phyloP scores from a whole-genome alignment of 2,888 invertebrate genomes.

The Prenolepis imparis region DNA sequence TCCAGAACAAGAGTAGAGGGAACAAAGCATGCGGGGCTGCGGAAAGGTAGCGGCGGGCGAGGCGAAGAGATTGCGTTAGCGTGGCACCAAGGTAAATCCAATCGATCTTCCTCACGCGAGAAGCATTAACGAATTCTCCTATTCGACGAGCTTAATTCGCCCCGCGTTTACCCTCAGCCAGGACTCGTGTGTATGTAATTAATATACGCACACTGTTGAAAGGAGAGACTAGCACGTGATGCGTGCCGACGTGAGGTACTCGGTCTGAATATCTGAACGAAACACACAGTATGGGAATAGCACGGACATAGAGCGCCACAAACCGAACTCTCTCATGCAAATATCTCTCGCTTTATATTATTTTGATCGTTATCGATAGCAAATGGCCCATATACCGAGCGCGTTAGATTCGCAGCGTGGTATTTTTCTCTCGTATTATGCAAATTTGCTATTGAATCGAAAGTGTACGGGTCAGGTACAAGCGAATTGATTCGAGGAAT shows the following conservation, averaged over 20 bases:
- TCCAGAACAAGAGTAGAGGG: conserved; percentile 70
- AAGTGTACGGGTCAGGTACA: conserved; percentile 54
- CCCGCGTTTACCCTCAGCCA: conserved; percentile 48
- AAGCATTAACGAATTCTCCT: conserved; percentile 73
- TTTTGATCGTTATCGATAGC: conserved; percentile 17
- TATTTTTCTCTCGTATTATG: conserved; percentile 62
- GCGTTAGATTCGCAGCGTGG: conserved; percentile 15
- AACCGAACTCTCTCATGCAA: not conserved
- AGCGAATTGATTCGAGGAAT: conserved; percentile 69
- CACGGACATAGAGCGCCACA: no score
- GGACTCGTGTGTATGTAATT: conserved; percentile 56
- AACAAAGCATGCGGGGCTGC: conserved; percentile 57
- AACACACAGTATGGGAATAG: conserved; percentile 12
- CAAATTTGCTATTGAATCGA: conserved; percentile 60
- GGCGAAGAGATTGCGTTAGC: conserved; percentile 69
- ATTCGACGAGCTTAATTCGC: conserved; percentile 72
- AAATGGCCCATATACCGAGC: conserved; percentile 3
- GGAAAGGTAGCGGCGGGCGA: conserved; percentile 51
- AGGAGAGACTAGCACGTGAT: conserved; percentile 18
- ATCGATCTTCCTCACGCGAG: conserved; percentile 78
- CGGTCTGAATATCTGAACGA: not conserved
- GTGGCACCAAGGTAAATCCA: conserved; percentile 73
- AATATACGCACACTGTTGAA: conserved; percentile 42
- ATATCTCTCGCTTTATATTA: conserved; percentile 28
- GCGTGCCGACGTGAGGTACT: conserved; percentile 27